A percentile compares a stretch with the other conserved stretches of the same genome.
These are phyloP conservation scores for Allophyes oxyacanthae DNA, from an alignment of 2,888 invertebrate species.

Conservation along the genomic window DNA sequence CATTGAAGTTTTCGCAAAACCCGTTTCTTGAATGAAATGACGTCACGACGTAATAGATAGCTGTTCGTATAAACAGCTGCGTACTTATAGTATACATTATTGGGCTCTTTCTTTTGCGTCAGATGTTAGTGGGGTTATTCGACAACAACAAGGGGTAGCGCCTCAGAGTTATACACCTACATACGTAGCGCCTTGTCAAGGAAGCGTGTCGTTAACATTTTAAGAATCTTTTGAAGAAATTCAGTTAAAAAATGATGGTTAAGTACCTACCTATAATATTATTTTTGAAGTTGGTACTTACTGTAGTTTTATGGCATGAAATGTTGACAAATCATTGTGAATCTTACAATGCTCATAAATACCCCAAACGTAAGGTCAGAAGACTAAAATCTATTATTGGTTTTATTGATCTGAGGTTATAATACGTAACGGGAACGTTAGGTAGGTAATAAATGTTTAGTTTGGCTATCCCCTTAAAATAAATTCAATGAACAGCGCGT, in stretches of 20 bases:
- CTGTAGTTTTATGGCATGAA: too few species aligned
- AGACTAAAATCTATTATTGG: too few species aligned
- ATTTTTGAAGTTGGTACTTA: too few species aligned
- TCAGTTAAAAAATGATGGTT: too few species aligned
- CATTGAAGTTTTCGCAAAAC: constrained; percentile 75
- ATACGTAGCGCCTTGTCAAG: constrained; percentile 24
- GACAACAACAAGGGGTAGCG: constrained; percentile 31
- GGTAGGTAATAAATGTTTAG: not conserved
- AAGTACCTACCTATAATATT: too few species aligned
- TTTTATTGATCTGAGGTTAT: too few species aligned
- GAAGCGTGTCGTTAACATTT: constrained; percentile 25
- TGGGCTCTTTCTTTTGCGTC: constrained; percentile 84
- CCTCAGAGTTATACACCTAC: too few species aligned
- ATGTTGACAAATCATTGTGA: too few species aligned
- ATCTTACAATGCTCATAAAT: not conserved
- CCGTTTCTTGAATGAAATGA: constrained; percentile 82
- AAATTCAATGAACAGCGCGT: constrained; percentile 7
- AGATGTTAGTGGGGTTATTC: constrained; percentile 69
- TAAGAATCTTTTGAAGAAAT: not conserved
- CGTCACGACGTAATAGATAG: constrained; percentile 75
- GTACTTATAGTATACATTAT: constrained; percentile 69
- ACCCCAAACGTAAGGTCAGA: not conserved
- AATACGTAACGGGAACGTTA: too few species aligned
- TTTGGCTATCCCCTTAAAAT: not conserved
- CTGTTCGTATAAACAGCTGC: constrained; percentile 62